A percentile compares a stretch with the other conserved stretches of the same genome.
phyloP scores from a whole-genome alignment of 1,140 invertebrate genomes.

The Drosophila nikananu region DNA sequence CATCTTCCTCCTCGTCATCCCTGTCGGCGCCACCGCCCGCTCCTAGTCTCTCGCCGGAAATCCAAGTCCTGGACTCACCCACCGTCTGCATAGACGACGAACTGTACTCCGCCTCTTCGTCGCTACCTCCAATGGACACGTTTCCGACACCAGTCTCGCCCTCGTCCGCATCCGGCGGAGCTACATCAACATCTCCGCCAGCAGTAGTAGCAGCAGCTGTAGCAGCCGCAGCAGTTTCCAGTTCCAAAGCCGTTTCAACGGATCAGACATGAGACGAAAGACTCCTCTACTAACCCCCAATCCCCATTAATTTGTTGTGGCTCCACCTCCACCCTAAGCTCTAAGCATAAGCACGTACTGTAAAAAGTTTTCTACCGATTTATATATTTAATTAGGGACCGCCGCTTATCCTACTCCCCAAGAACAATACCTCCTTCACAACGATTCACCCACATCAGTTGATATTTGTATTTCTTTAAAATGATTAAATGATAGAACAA shows the following conservation, averaged over 20 bases:
- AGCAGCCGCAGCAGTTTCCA: slow-evolving; percentile 3
- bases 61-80: slow-evolving; percentile 7
- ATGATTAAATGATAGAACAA: slow-evolving; percentile 18
- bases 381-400: not conserved
- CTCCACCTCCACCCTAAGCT: slow-evolving; percentile 4
- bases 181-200: slow-evolving; percentile 1
- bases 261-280: slow-evolving; percentile 32
- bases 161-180: slow-evolving; percentile 1
- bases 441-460: not conserved
- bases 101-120: slow-evolving; percentile 18
- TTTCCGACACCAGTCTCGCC: slow-evolving; percentile 5
- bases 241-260: slow-evolving; percentile 12
- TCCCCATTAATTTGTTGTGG: slow-evolving; percentile 1
- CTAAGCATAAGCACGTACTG: slow-evolving; percentile 6
- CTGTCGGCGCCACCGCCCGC: slow-evolving; percentile 17
- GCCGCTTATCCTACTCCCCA: not conserved
- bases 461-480: slow-evolving; percentile 1
- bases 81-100: slow-evolving; percentile 38
- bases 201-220: not conserved
- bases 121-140: slow-evolving; percentile 20
- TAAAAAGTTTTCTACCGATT: slow-evolving; percentile 22
- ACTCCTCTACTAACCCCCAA: slow-evolving; percentile 3
- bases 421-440: not conserved
- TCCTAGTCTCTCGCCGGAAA: slow-evolving; percentile 31
- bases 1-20: slow-evolving; percentile 33